Evolutionary conservation across 2,113 vertebrate species (phyloP).

Genomic region (Propithecus coquereli): DNA sequence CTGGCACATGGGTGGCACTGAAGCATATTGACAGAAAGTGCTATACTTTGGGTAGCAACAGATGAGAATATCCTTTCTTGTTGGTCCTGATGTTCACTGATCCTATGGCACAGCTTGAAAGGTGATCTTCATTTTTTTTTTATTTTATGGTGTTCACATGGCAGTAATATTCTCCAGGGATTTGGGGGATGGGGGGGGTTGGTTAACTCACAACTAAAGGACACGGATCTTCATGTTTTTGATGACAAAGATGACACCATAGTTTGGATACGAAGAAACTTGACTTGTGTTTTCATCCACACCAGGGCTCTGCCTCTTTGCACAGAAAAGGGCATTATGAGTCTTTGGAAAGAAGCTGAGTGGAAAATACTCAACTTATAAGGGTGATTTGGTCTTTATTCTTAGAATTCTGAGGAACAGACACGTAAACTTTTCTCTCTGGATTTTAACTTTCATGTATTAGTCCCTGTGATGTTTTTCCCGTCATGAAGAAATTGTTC

Average conservation of each 20-base stretch:
- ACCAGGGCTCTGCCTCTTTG: neutral
- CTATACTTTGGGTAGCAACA: neutral
- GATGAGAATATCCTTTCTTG: neutral
- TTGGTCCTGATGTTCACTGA: accelerated
- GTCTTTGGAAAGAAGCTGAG: neutral
- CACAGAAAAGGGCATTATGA: accelerated
- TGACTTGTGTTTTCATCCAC: neutral
- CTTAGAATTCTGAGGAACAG: neutral
- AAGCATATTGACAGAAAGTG: neutral
- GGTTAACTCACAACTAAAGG: too few relatives aligned
- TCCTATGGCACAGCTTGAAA: neutral
- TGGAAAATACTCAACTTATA: neutral
- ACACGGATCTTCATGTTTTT: too few relatives aligned
- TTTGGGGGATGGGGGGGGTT: too few relatives aligned
- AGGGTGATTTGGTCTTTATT: neutral
- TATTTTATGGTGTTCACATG: too few relatives aligned
- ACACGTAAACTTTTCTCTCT: neutral
- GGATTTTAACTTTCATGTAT: neutral
- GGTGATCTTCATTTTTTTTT: too few relatives aligned
- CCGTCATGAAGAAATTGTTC: neutral
- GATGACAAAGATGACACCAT: accelerated
- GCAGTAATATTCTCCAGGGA: too few relatives aligned
- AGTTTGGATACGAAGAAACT: neutral
- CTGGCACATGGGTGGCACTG: accelerated
- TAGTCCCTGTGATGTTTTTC: neutral